These are phyloP conservation scores for Condylura cristata DNA, from an alignment of 2,113 vertebrate genomes.

Conservation along the genomic window DNA sequence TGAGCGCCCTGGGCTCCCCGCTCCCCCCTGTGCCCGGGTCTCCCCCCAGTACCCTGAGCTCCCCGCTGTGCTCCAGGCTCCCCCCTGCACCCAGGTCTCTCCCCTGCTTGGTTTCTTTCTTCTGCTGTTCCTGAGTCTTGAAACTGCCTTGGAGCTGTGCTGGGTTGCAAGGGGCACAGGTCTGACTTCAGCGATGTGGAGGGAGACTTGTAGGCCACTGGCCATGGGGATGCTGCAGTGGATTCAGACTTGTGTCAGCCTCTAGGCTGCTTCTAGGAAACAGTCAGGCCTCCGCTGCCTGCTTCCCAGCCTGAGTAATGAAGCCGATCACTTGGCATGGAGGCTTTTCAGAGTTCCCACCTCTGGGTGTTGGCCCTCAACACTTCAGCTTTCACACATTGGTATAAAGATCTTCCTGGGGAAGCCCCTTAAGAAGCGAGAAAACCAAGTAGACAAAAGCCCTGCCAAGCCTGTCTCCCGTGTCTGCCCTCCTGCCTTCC, in stretches of 20 bases:
- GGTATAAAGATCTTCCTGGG: background rate
- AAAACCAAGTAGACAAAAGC: background rate
- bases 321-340: background rate
- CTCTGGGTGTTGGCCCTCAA: background rate
- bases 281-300: background rate
- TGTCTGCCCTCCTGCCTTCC: too few species aligned
- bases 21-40: too few species aligned
- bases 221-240: fast-evolving
- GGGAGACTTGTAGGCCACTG: background rate
- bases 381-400: background rate
- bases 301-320: background rate
- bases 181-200: too few species aligned
- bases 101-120: background rate
- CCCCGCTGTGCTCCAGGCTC: too few species aligned
- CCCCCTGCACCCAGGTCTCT: too few species aligned
- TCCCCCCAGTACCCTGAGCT: too few species aligned
- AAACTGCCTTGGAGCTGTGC: background rate
- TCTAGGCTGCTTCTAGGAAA: background rate
- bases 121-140: background rate
- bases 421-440: background rate
- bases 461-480: too few species aligned
- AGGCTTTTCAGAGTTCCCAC: too few species aligned
- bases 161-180: too few species aligned
- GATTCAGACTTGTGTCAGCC: background rate
- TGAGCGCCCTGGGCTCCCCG: too few species aligned